Conservation (phyloP, 2,113 vertebrate genomes). For the Epinephelus cyanopodus region DNA sequence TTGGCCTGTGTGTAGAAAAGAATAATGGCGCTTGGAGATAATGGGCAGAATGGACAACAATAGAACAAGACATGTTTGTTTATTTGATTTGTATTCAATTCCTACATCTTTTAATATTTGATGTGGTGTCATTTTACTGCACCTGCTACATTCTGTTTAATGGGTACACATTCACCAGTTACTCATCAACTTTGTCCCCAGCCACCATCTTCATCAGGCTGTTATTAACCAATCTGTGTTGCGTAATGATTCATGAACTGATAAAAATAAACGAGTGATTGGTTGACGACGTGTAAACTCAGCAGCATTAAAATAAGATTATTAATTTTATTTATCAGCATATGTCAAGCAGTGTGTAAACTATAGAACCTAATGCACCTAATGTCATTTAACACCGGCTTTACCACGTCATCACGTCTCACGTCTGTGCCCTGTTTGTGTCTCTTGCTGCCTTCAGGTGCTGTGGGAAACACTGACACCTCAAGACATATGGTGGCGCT, state of each 20-base stretch:
- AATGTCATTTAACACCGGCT: conserved; percentile 12
- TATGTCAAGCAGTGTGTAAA: not conserved
- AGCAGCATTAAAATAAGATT: not conserved
- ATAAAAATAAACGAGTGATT: not conserved
- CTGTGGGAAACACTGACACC: not conserved
- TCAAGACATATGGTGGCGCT: not conserved
- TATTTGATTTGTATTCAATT: not conserved
- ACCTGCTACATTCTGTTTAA: conserved; percentile 18
- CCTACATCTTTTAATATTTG: not conserved
- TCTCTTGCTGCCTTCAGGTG: conserved; percentile 63
- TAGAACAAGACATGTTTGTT: not conserved
- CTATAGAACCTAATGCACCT: not conserved
- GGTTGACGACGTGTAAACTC: not conserved
- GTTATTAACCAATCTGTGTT: not conserved
- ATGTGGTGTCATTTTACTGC: not conserved
- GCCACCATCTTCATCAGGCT: not conserved
- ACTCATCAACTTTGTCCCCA: not conserved
- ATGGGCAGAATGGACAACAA: not conserved
- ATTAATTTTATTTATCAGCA: not conserved
- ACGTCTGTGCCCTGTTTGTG: conserved; percentile 5
- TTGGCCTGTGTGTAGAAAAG: not conserved
- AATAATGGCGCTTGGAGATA: not conserved
- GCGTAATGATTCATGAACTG: not conserved
- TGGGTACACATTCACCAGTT: not conserved
- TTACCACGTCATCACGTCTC: conserved; percentile 25